Percentiles rank a stretch among this genome's conserved stretches.
Conservation (phyloP, 2,888 invertebrate species). For the Boloria euphrosyne region DNA sequence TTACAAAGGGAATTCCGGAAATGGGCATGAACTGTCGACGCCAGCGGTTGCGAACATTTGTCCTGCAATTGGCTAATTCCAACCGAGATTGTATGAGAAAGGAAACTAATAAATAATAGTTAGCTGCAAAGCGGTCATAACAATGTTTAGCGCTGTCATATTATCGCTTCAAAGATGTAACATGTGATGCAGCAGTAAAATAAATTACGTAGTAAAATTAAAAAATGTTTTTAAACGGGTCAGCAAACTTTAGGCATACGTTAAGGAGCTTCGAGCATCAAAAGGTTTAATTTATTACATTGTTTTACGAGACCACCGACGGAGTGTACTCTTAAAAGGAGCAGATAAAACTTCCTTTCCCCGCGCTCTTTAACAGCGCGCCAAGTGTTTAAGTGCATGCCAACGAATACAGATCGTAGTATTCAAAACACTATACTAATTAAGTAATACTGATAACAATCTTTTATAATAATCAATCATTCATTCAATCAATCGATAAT, state of each 20-base stretch:
- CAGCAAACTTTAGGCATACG: slow-evolving; percentile 14
- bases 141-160: not conserved
- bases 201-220: slow-evolving; percentile 2
- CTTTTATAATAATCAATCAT: no score
- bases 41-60: slow-evolving; percentile 3
- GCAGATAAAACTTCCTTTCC: slow-evolving; percentile 15
- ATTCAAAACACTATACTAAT: not conserved
- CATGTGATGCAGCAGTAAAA: not conserved
- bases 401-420: not conserved
- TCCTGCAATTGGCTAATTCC: slow-evolving; percentile 13
- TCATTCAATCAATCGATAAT: no score
- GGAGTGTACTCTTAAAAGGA: slow-evolving; percentile 8
- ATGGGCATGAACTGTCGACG: not conserved
- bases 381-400: slow-evolving; percentile 5
- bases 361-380: not conserved
- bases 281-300: slow-evolving; percentile 20
- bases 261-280: slow-evolving; percentile 6
- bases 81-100: slow-evolving; percentile 1
- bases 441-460: no score
- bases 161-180: not conserved
- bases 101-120: slow-evolving; percentile 6
- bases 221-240: slow-evolving; percentile 14
- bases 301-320: slow-evolving; percentile 23
- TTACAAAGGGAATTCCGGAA: slow-evolving; percentile 24
- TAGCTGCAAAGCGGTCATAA: not conserved